Percentiles rank a stretch among this genome's conserved stretches.
Conservation (phyloP, 1,140 invertebrate species). For the Vollenhovia emeryi region DNA sequence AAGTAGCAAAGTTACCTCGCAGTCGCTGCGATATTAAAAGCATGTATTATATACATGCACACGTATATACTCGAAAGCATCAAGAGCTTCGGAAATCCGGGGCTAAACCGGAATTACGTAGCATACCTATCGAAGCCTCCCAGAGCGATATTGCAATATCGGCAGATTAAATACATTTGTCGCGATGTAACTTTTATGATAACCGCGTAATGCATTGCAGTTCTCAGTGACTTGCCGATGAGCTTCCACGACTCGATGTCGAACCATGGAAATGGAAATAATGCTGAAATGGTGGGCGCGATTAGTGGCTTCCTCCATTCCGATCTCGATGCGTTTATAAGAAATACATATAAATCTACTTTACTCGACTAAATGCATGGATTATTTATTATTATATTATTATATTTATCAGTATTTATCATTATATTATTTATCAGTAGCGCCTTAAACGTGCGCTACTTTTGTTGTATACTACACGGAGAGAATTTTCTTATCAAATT, state of each 20-base stretch:
- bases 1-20: slow-evolving; percentile 29
- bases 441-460: too few relatives aligned
- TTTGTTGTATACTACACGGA: too few relatives aligned
- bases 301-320: background rate
- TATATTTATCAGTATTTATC: too few relatives aligned
- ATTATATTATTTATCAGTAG: too few relatives aligned
- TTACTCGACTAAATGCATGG: too few relatives aligned
- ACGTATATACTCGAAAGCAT: slow-evolving; percentile 15
- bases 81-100: slow-evolving; percentile 6
- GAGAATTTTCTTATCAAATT: too few relatives aligned
- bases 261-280: background rate
- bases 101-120: slow-evolving; percentile 19
- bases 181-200: slow-evolving; percentile 27
- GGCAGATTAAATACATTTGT: slow-evolving; percentile 33
- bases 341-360: too few relatives aligned
- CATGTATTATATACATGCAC: background rate
- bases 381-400: too few relatives aligned
- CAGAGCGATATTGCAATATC: slow-evolving; percentile 12
- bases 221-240: background rate
- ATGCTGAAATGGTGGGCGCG: background rate
- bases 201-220: background rate
- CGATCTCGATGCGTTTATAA: background rate
- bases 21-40: slow-evolving; percentile 48
- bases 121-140: background rate
- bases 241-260: background rate